Evolutionary conservation across 2,113 vertebrate species (phyloP).

Genomic region (Dipodomys stephensi): DNA sequence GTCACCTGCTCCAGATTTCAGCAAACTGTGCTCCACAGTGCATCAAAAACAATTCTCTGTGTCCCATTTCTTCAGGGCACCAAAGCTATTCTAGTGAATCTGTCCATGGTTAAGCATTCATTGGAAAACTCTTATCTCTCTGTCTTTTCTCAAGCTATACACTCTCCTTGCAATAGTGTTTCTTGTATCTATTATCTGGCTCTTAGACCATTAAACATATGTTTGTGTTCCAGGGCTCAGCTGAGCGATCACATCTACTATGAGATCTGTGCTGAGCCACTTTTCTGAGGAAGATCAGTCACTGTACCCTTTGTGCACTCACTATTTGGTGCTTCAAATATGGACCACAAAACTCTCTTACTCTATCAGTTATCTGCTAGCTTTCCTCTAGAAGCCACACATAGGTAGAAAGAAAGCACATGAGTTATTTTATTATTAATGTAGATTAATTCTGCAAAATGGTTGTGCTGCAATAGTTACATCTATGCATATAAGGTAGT

Average conservation of each 20-base stretch:
- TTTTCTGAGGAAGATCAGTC: background rate
- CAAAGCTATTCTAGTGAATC: background rate
- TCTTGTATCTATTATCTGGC: background rate
- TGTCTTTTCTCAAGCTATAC: background rate
- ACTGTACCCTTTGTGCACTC: background rate
- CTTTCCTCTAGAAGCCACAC: background rate
- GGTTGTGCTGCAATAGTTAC: no score
- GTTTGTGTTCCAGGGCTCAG: background rate
- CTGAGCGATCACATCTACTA: background rate
- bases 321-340: background rate
- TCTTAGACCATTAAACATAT: background rate
- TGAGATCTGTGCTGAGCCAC: background rate
- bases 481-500: no score
- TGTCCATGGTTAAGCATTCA: background rate
- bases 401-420: background rate
- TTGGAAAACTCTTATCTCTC: background rate
- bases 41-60: background rate
- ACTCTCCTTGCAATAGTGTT: conserved; percentile 25
- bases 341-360: background rate
- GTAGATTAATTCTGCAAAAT: no score
- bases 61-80: conserved; percentile 8
- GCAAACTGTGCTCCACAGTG: conserved; percentile 14
- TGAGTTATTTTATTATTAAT: background rate
- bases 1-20: background rate
- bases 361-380: background rate